These are phyloP conservation scores for Tragelaphus buxtoni DNA, from an alignment of 2,113 vertebrate genomes.

Conservation along the genomic window DNA sequence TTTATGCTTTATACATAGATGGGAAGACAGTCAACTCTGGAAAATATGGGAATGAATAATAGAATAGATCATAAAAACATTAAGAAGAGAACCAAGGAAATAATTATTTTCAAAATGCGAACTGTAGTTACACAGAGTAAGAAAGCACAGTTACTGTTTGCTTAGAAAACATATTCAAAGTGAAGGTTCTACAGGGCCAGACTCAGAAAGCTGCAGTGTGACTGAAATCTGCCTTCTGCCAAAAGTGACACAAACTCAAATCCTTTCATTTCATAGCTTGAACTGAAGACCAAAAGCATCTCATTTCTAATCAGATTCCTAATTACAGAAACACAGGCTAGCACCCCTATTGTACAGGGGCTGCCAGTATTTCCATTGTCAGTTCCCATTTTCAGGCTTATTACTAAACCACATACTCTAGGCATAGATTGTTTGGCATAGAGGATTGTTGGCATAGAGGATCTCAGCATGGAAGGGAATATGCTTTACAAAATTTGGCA, in stretches of 20 bases:
- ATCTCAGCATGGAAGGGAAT: slow-evolving; percentile 55
- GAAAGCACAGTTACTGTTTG: slow-evolving; percentile 35
- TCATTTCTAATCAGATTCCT: slow-evolving; percentile 54
- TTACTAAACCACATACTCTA: slow-evolving; percentile 59
- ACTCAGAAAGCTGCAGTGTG: background rate
- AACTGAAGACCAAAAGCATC: slow-evolving; percentile 62
- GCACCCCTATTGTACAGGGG: background rate
- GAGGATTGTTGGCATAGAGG: background rate
- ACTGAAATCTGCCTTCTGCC: slow-evolving; percentile 49
- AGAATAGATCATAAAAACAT: background rate
- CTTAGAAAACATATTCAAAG: slow-evolving; percentile 39
- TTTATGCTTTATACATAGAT: background rate
- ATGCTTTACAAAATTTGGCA: slow-evolving; percentile 66
- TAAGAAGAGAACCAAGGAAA: background rate
- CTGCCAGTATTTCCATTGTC: slow-evolving; percentile 60
- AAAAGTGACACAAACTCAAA: slow-evolving; percentile 55
- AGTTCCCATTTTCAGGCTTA: slow-evolving; percentile 49
- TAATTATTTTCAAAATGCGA: slow-evolving; percentile 26
- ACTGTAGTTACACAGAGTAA: background rate
- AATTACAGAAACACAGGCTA: slow-evolving; percentile 58
- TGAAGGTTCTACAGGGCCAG: slow-evolving; percentile 21
- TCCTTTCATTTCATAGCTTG: slow-evolving; percentile 51
- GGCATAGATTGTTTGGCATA: background rate
- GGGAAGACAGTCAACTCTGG: background rate
- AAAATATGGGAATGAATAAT: background rate